Base-by-base conservation (phyloP, 2,797 vertebrate species). In the Chelmon rostratus region DNA sequence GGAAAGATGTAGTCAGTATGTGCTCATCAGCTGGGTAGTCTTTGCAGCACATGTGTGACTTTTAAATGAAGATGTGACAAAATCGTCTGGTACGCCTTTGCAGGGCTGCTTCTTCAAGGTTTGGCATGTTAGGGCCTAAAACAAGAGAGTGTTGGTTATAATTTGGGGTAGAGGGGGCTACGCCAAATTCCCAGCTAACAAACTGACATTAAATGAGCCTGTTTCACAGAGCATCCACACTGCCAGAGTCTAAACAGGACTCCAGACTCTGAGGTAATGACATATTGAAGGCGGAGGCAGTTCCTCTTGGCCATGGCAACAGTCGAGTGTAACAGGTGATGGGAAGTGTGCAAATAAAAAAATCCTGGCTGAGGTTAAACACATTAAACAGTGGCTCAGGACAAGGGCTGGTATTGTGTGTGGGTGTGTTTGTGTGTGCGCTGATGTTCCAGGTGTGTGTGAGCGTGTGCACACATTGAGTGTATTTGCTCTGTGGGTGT, bases 401-500 rank as follows among this genome's bases (percentile, higher is more conserved):
- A 76, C 67, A 62, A 50, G 16, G 49, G 31, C 5, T 62, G 11
- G 11, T 35, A 31, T 9, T 52, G 59, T 65, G 58, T 62, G 82
- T 83, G 70, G 46, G 73, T 7, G 68, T 85, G 37, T 85, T 78
- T 86, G 69, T 59, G 64, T 76, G 19, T 37, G 63, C 44, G 49
- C 65, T 54, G n/a, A 49, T 73, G 77, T 63, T n/a, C 52, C 47
- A 80, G 65, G 54, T 84, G 73, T 72, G 50, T 52, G 35, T 68
- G 28, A 6, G 40, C 19, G 6, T 19, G 40, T 42, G 40, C 42
- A 40, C n/a, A 47, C 37, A 66, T n/a, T 44, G 53, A 57, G 53
- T 47, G 6, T 86, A 28, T 84, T 83, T 85, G 65, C 75, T 74
- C 12, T 69, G 82, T 74, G 72, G 73, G 77, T 64, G 74, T 78